Evolutionary conservation across 2,797 vertebrate genomes (phyloP), one percentile per base, ranked within the genome.

Genomic region (Microcaecilia unicolor): DNA sequence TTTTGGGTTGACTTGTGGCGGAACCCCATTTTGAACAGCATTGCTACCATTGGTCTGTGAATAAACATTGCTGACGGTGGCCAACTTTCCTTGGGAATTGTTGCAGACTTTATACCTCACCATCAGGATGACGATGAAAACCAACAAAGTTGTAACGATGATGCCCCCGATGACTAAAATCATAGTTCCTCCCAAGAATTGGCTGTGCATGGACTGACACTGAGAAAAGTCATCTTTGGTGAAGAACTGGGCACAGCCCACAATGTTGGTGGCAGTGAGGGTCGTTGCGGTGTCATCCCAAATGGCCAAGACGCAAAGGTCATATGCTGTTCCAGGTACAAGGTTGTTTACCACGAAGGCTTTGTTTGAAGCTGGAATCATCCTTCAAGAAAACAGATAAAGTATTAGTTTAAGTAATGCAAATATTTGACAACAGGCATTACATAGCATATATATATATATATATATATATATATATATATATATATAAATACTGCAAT

Each of bases 121-220:
- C 95, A 98, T 92, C 31, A 99, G 91, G 35, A 97, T 90, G 47
- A 98, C 71, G 17, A 98, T 96, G 63, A 99, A 99, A 33, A 98
- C 90, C 62, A 99, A 61, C 17, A 99, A 74, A 0, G 91, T 97
- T 11, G 89, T 90, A 54, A 99, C 96, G 6, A 98, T 95, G 51
- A 97, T 81, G 41, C 96, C 95, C 6, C 96, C 95, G 2, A 99
- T 92, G 48, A 96, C 80, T 51, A 99, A 80, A 63, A 98, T 97
- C 89, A 99, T 91, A 41, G 93, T 98, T 16, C 96, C 94, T 0
- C 96, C 96, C 51, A 99, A 74, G 62, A 98, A 90, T 48, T 95
- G 91, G 47, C 92, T 90, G 72, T 91, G 92, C 60, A 98, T 83
- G 0, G 96, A 97, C 58, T 90, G 91, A 64, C 95, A 99, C 61